Evolutionary conservation across 2,888 invertebrate genomes (phyloP), one percentile per base, ranked within the genome.

Genomic region (Cacoxenus indagator): DNA sequence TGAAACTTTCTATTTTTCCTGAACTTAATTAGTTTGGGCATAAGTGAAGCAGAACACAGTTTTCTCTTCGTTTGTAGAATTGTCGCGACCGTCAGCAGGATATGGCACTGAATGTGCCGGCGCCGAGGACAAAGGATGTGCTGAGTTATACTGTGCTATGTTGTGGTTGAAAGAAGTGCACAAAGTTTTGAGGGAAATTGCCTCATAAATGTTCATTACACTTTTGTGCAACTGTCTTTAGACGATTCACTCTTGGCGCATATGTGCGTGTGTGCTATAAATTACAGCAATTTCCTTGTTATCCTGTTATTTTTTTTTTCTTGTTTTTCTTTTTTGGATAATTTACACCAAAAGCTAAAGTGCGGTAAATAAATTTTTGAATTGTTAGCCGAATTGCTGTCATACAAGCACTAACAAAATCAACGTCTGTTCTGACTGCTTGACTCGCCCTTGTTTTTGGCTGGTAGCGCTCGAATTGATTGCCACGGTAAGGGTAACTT

Each of bases 11-110:
- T 81, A 80, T 83, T 80, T 82, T 80, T 82, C 82, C 83, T 83
- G 83, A 82, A 83, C 80, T 80, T 80, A 80, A 83, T 80, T 83
- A 80, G 80, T 80, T 80, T 80, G 81, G 81, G 80, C 83, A 82
- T 80, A 83, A 83, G 80, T 83, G 80, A 81, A 82, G 80, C 83
- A 80, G 80, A 80, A 80, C 83, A 51, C 82, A 78, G 75, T 80
- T 82, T 68, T 75, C 68, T 72, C 62, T 76, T 61, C 59, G 46
- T 46, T n/a, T 24, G 43, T 37, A 5, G 48, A 61, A 59, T 61
- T 67, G 67, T 43, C 43, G 29, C 24, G 11, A 26, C 61, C 9
- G 51, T 19, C 51, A 19, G 37, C 37, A 37, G 31, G 37, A 14
- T 17, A 61, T 29, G 61, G n/a, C n/a, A n/a, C n/a, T n/a, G n/a